Conservation (phyloP, 64 coral and sea anemone genomes). For the Dendronephthya gigantea region DNA sequence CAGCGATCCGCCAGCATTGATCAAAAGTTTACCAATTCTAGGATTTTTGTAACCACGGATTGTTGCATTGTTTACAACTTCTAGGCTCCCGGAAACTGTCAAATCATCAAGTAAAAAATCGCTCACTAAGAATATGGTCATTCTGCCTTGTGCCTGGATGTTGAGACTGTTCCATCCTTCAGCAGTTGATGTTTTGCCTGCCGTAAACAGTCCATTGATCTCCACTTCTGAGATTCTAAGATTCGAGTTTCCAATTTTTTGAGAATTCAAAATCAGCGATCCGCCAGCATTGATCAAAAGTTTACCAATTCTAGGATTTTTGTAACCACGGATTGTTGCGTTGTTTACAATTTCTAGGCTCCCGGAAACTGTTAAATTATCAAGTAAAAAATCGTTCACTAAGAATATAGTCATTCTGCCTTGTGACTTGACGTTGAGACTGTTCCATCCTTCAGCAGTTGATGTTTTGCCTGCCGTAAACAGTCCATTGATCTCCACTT, state of each 20-base stretch:
- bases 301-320: neutral
- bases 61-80: conserved; percentile 30
- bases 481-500: neutral
- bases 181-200: neutral
- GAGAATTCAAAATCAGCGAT: neutral
- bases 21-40: neutral
- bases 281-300: neutral
- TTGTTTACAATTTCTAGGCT: conserved; percentile 25
- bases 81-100: neutral
- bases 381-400: neutral
- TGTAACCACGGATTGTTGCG: neutral
- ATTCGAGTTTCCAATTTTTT: neutral
- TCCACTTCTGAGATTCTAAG: neutral
- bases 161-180: conserved; percentile 1
- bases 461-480: neutral
- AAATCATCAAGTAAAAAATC: neutral
- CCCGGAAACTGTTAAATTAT: neutral
- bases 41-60: neutral
- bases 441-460: neutral
- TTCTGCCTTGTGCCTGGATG: neutral
- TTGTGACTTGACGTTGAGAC: neutral
- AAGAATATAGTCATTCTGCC: neutral
- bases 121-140: neutral
- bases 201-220: neutral
- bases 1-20: neutral